Base-by-base conservation (phyloP, 2,797 vertebrate genomes). In the Cirrhinus mrigala region DNA sequence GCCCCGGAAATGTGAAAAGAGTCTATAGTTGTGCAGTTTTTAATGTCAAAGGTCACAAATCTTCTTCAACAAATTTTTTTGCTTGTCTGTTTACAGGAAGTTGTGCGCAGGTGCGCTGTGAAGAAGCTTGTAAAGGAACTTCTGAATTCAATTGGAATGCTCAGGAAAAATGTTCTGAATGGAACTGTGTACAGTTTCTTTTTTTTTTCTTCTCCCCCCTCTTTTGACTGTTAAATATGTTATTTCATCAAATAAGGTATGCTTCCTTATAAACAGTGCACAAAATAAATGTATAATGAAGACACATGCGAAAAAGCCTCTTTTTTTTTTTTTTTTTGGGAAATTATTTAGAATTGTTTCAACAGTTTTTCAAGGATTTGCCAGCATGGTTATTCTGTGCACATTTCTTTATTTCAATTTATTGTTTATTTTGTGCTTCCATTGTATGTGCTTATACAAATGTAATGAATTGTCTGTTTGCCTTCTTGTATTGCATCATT, bases 21-120 rank as follows among this genome's bases (percentile, higher is more conserved):
- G 29, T 8, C 7, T 37, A 24, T 9, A 2, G n/a, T 16, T 12
- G 1, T 73, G 20, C 22, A 58, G 20, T 76, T 15, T 15, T 54
- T 37, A n/a, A n/a, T 37, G 3, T 37, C 20, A 58, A 54, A 75
- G 10, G 20, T 48, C 24, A 73, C 70, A 11, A 29, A 52, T 74
- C 33, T 1, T 54, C 29, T 66, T 66, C 16, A 48, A 20, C 15
- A 8, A 24, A 29, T 70, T 1, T 24, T 82, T 29, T 78, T 44
- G n/a, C 58, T 76, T 66, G 50, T 86, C 27, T 85, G 20, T 82
- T 77, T 15, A 68, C 79, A 89, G 88, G 85, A 85, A 75, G 11
- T 75, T 89, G 58, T 89, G 88, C 8, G 5, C 18, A 37, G 3
- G 27, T 27, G 14, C 80, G 33, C 48, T 56, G 10, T 84, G 70